These are phyloP conservation scores for Hippasteria phrygiana DNA, from an alignment of 53 echinoderm and acorn worm genomes.

Conservation along the genomic window DNA sequence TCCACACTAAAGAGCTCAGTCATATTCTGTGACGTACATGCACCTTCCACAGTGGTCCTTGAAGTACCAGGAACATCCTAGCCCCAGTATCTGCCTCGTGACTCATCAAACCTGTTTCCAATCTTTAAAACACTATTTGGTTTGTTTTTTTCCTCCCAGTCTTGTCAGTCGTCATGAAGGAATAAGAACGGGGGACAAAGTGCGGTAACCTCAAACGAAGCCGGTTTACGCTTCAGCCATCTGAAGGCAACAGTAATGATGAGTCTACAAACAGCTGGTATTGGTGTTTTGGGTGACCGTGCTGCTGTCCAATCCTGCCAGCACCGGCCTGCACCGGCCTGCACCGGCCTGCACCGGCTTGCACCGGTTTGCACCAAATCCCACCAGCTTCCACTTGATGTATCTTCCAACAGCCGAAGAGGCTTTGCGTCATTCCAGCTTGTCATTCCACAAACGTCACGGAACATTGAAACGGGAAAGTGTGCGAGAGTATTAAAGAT, in stretches of 20 bases:
- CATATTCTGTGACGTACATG: background rate
- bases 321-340: too few relatives aligned
- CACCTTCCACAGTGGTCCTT: background rate
- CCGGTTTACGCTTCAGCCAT: background rate
- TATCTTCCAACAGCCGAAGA: background rate
- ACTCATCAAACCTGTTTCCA: slow-evolving; percentile 22
- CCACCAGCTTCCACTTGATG: too few relatives aligned
- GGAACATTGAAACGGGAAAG: too few relatives aligned
- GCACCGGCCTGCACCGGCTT: too few relatives aligned
- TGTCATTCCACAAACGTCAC: too few relatives aligned
- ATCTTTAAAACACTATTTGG: background rate
- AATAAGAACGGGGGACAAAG: background rate
- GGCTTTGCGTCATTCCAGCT: background rate
- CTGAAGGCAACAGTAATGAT: too few relatives aligned
- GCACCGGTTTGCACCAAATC: too few relatives aligned
- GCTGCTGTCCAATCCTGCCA: too few relatives aligned
- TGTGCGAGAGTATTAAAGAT: too few relatives aligned
- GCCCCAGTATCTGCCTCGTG: background rate
- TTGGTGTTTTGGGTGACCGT: too few relatives aligned
- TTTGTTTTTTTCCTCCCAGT: background rate
- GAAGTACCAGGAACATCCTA: slow-evolving; percentile 13
- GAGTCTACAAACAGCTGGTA: too few relatives aligned
- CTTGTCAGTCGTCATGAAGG: background rate
- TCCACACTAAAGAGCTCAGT: background rate
- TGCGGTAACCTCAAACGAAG: background rate